phyloP scores from a whole-genome alignment of 2,113 vertebrate species.

The Malurus melanocephalus region DNA sequence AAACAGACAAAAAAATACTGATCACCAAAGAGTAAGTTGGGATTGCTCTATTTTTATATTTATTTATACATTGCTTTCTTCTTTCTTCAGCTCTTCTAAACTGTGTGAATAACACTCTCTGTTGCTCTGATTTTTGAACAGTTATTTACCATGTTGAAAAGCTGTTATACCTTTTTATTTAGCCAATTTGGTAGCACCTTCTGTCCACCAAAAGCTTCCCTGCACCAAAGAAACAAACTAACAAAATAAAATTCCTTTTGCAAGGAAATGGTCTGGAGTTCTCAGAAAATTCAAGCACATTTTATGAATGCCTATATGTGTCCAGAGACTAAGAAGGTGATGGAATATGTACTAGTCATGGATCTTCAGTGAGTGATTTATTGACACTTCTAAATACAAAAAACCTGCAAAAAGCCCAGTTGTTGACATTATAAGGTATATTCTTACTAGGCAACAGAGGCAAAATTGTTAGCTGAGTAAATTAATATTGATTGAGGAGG shows the following conservation, averaged over 20 bases:
- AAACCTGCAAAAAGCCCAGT: not conserved
- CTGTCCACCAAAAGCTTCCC: not conserved
- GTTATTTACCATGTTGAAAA: not conserved
- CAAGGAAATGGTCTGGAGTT: not conserved
- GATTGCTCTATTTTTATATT: not conserved
- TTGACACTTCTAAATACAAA: not conserved
- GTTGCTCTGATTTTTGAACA: not conserved
- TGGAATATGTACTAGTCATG: not conserved
- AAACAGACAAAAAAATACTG: not conserved
- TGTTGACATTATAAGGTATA: not conserved
- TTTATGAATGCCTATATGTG: not conserved
- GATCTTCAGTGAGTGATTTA: not conserved
- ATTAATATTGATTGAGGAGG: not conserved
- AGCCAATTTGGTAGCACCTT: not conserved
- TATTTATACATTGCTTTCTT: not conserved
- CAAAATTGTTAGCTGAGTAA: not conserved
- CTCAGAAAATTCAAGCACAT: not conserved
- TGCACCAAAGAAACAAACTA: not conserved
- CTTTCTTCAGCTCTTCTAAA: not conserved
- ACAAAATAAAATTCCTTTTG: not conserved
- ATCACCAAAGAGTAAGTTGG: not conserved
- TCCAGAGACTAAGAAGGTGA: not conserved
- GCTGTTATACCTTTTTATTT: not conserved
- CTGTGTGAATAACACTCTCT: fast-evolving
- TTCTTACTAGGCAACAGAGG: not conserved